Evolutionary conservation across 1,140 invertebrate species (phyloP).

Genomic region (Drosophila jambulina): DNA sequence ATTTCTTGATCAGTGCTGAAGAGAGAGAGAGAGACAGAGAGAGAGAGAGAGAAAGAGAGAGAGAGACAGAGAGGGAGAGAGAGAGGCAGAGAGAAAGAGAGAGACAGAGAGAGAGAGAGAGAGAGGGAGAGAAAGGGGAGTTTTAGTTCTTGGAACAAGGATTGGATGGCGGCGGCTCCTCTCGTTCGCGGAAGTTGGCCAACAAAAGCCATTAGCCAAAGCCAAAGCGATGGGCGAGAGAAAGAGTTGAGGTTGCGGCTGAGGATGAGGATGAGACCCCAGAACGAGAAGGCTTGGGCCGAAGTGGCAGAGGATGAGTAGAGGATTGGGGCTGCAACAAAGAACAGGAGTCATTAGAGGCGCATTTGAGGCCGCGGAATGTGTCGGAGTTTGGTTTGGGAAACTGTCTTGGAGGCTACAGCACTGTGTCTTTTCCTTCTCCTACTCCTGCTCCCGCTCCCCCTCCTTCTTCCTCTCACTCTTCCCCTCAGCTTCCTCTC

Average conservation of each 20-base stretch:
- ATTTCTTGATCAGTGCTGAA: slow-evolving; percentile 12
- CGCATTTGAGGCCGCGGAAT: slow-evolving; percentile 75
- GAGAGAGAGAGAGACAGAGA: too few species aligned
- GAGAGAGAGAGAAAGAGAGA: too few species aligned
- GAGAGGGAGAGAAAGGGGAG: not conserved
- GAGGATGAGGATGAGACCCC: slow-evolving; percentile 18
- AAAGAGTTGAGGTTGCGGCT: slow-evolving; percentile 16
- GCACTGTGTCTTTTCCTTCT: not conserved
- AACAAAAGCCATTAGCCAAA: slow-evolving; percentile 73
- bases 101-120: not conserved
- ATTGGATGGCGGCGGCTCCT: slow-evolving; percentile 11
- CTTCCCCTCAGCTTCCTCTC: slow-evolving; percentile 7
- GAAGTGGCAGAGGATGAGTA: slow-evolving; percentile 20
- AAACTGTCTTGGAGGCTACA: slow-evolving; percentile 31
- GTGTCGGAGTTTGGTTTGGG: slow-evolving; percentile 42
- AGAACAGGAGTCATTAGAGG: slow-evolving; percentile 83
- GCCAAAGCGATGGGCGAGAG: slow-evolving; percentile 23
- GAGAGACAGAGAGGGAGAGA: not conserved
- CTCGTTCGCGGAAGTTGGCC: slow-evolving; percentile 73
- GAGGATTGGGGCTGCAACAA: slow-evolving; percentile 57
- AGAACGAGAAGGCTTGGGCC: slow-evolving; percentile 8
- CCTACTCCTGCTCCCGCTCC: not conserved
- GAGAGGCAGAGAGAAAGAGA: not conserved
- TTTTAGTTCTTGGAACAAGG: slow-evolving; percentile 35
- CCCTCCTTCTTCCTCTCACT: not conserved